Conservation (phyloP, 2,888 invertebrate species). For the Gari tellinella region DNA sequence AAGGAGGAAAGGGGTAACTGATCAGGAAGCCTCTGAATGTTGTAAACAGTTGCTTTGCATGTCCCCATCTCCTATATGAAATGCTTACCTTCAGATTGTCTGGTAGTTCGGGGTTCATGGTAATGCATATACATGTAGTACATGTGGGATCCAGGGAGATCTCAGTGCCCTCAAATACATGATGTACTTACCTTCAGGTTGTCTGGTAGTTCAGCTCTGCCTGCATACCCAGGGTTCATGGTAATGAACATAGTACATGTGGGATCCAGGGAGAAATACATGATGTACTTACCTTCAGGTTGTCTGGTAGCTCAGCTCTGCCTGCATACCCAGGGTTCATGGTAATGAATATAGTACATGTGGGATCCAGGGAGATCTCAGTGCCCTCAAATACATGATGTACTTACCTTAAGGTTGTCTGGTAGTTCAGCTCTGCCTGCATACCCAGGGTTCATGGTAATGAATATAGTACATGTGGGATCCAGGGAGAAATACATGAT, state of each 20-base stretch:
- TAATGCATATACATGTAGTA: slow-evolving; percentile 84
- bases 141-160: slow-evolving; percentile 83
- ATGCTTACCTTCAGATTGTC: slow-evolving; percentile 83
- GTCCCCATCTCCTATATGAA: no score
- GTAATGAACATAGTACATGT: slow-evolving; percentile 84
- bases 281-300: slow-evolving; percentile 79
- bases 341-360: slow-evolving; percentile 84
- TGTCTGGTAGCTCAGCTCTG: slow-evolving; percentile 84
- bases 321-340: slow-evolving; percentile 85
- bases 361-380: slow-evolving; percentile 82
- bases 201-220: slow-evolving; percentile 84
- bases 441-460: slow-evolving; percentile 84
- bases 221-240: slow-evolving; percentile 84
- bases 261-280: slow-evolving; percentile 79
- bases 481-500: slow-evolving; percentile 75
- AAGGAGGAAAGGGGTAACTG: no score
- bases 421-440: slow-evolving; percentile 84
- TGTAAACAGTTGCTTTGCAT: no score
- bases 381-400: slow-evolving; percentile 82
- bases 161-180: slow-evolving; percentile 83
- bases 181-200: slow-evolving; percentile 83
- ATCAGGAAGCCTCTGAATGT: no score
- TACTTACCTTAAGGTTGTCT: slow-evolving; percentile 83
- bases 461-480: slow-evolving; percentile 84
- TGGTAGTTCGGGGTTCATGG: slow-evolving; percentile 84